Base-by-base conservation (phyloP, 2,113 vertebrate genomes). In the Brachyistius frenatus region DNA sequence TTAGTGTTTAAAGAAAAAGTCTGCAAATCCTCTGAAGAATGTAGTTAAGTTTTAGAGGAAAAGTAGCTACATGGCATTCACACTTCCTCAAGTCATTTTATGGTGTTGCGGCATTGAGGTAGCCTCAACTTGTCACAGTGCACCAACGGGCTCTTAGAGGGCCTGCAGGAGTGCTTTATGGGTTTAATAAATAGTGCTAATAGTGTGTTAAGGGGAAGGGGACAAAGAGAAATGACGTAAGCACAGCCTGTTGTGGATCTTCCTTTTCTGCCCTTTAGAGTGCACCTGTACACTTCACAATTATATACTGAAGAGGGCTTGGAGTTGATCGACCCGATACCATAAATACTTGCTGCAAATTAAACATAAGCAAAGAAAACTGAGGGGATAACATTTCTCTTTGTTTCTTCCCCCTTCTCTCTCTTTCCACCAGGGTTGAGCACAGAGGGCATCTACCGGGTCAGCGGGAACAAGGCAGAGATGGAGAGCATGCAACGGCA, bases 401-500 rank as follows among this genome's bases (percentile, higher is more conserved):
- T 9, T 47, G 23, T 23, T 23, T 23, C 23, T 23, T 23, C 23
- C 23, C 23, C 23, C n/a, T 16, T 71, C 23, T 52, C 52, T 80
- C 47, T 76, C n/a, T 57, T 61, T 67, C 56, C 61, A 0, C 1
- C 80, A 98, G 97, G 98, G 3, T 65, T 99, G 88, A 96, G 90
- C 90, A 98, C 97, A 0, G 98, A 99, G 74, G 98, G 97, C 7
- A 97, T 99, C 91, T 99, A 99, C 75, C 95, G 98, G 8, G 98
- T 99, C 60, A 96, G 98, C 2, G 98, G 98, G 1, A 99, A 99
- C 93, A 99, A 99, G 77, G 97, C 97, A 0, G 98, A 99, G 90
- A 99, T 99, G 96, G 98, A 99, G 81, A 96, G 95, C 80, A 94
- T 99, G 88, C 97, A 98, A 88, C 94, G 97, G 6, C 97, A 98